Evolutionary conservation across 2,888 invertebrate genomes (phyloP), one percentile per base, ranked within the genome.

Genomic region (Corbicula japonica): DNA sequence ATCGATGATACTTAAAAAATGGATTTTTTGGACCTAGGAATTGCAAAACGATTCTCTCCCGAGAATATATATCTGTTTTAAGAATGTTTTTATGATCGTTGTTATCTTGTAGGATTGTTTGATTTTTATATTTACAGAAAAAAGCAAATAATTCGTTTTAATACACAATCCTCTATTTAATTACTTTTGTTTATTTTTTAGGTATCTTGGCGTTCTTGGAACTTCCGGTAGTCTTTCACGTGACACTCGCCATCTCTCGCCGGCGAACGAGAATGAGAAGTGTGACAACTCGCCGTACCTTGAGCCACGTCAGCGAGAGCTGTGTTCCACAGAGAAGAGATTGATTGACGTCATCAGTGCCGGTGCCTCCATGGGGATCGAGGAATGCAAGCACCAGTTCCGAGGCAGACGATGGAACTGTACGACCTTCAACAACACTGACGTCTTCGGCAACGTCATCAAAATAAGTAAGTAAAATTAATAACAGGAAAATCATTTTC

Each of bases 381-480:
- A 97, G 87, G 98, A 98, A 93, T 98, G 98, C 92, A 97, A 98
- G 94, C 95, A 96, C 91, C 98, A 98, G 94, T 98, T 98, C 93
- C 95, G 96, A 77, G 96, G 96, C 92, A 96, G 97, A 89, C 95
- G 97, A 90, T 98, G 97, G 97, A 98, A 98, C 94, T 98, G 98
- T 94, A 96, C 97, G 75, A 96, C 96, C 8, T 96, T 95, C 93
- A 96, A 97, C 93, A 96, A 96, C 46, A 95, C 96, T 12, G 95
- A 96, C 72, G 96, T 97, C 75, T 98, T 98, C 91, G 98, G 98
- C 71, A 96, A 97, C 80, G 96, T 97, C 70, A 95, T 97, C 81
- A 95, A 96, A 91, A 96, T 97, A 92, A 96, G 98, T 98, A 95
- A 96, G 97, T 91, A 0, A n/a, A 10, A 15, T 48, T 18, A 12